These are phyloP conservation scores for Lamprotornis superbus DNA, from an alignment of 2,113 vertebrate species.

Conservation along the genomic window DNA sequence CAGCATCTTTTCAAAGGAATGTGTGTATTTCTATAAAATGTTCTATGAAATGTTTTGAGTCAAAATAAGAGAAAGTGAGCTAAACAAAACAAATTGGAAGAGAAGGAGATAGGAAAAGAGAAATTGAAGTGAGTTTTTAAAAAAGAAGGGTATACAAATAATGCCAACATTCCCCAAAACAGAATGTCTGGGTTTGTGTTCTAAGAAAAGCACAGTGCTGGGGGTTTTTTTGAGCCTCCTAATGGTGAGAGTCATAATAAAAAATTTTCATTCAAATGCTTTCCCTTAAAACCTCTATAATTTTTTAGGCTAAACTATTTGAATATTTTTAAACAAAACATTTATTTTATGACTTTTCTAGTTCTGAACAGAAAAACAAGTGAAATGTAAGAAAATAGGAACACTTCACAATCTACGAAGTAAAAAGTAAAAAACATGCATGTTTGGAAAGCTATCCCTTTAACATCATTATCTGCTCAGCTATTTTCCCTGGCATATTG, in stretches of 20 bases:
- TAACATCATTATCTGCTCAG: background rate
- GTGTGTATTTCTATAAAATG: background rate
- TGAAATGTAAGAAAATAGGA: background rate
- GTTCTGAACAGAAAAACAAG: background rate
- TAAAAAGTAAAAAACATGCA: background rate
- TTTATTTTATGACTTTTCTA: background rate
- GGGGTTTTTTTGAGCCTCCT: fast-evolving
- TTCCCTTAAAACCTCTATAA: background rate
- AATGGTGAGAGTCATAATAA: background rate
- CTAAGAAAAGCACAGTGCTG: background rate
- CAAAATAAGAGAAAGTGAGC: background rate
- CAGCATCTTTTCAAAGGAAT: background rate
- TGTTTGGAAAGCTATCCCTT: background rate
- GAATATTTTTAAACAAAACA: background rate
- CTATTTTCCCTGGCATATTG: background rate
- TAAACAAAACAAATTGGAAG: background rate
- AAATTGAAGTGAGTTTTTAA: background rate
- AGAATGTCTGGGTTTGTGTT: background rate
- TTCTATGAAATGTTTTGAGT: background rate
- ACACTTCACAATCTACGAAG: background rate
- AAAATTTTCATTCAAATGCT: background rate
- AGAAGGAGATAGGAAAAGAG: background rate
- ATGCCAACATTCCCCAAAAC: background rate
- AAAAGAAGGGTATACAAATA: background rate
- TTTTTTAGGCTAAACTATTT: background rate